Conservation (phyloP, 1,140 invertebrate species). For the Trypoxylus dichotomus region DNA sequence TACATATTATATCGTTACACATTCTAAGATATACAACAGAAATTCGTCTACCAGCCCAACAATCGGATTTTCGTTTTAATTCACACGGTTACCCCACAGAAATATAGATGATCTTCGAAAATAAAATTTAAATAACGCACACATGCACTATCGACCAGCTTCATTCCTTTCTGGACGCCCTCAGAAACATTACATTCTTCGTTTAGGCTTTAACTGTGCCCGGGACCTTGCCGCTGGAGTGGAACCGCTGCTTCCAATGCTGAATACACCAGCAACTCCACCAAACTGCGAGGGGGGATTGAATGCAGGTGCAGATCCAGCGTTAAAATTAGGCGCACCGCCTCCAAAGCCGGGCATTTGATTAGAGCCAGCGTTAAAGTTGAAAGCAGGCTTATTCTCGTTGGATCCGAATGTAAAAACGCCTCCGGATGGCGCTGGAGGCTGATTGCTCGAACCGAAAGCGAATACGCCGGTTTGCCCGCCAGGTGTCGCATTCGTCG, state of each 20-base stretch:
- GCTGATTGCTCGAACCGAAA: slow-evolving; percentile 21
- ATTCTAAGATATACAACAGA: neutral
- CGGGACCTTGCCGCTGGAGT: neutral
- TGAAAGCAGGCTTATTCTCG: neutral
- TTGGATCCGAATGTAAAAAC: slow-evolving; percentile 13
- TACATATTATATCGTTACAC: neutral
- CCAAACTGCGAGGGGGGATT: neutral
- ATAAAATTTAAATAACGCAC: too few species aligned
- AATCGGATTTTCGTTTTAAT: neutral
- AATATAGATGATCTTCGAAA: too few species aligned
- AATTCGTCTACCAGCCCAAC: neutral
- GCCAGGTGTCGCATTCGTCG: neutral
- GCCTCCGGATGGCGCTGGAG: neutral
- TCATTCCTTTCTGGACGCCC: neutral
- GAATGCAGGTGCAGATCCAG: neutral
- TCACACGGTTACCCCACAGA: too few species aligned
- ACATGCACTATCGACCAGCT: neutral
- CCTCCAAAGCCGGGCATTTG: neutral
- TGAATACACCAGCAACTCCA: slow-evolving; percentile 12
- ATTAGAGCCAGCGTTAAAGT: neutral
- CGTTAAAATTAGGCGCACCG: neutral
- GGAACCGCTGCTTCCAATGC: slow-evolving; percentile 26
- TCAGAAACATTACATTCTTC: slow-evolving; percentile 2
- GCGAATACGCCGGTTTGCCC: slow-evolving; percentile 2
- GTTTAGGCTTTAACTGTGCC: neutral